Evolutionary conservation across 64 coral and sea anemone genomes (phyloP), one percentile per base, ranked within the genome.

Genomic region (Astreopora myriophthalma): DNA sequence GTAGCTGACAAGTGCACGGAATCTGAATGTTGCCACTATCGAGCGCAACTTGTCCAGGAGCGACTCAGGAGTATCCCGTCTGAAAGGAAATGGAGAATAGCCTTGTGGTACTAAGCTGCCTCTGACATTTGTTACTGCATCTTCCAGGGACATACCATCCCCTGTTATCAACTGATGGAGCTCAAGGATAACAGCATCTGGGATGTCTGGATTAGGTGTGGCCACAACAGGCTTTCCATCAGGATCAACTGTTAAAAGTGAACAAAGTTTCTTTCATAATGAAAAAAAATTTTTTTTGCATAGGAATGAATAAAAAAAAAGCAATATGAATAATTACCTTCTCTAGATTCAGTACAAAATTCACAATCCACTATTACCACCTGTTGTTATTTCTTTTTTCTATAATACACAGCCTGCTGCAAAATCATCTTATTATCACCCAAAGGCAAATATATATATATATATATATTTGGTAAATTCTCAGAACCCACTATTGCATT

Each of bases 1-100:
- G 16, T 92, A 92, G 34, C 72, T 14, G 0, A 85, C 65, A 28
- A 23, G 62, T 5, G 68, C 14, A 7, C 68, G 27, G 34, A 84
- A 91, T 48, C 11, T 46, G 32, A 57, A 85, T 0, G 89, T 91
- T 27, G 89, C 69, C 26, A 79, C 89, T 26, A 91, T 38, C 4
- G 89, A 91, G 27, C 89, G 28, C 20, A 91, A 52, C 48, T 61
- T 91, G 44, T 91, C 89, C 2, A 91, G 48, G 0, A 91, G 13
- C 1, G 89, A 73, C 30, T 91, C 77, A 3, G 27, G 1, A 4
- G 69, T 84, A 55, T 91, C 81, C 4, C 42, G 27, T 58, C 89
- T 22, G 26, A 91, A 85, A 48, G 89, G 75, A 17, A 70, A 90
- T 34, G 88, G 88, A 0, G 69, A 60, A 34, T 92, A 92, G 2